phyloP scores from a whole-genome alignment of 1,140 invertebrate species.

The Theocolax elegans region DNA sequence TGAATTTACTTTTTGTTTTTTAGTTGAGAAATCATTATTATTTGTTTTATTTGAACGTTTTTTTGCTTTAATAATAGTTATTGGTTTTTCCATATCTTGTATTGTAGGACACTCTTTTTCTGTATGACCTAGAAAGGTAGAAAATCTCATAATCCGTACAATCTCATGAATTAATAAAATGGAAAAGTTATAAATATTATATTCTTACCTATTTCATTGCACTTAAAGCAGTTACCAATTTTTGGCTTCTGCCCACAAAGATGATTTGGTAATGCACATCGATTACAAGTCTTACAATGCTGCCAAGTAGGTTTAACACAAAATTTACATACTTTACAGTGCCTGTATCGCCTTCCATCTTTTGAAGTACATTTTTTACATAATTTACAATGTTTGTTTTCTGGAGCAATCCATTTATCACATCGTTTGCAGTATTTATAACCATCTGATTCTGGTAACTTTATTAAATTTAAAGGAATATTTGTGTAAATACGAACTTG shows the following conservation, averaged over 20 bases:
- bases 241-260: conserved; percentile 68
- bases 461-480: conserved; percentile 70
- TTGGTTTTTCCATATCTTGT: conserved; percentile 12
- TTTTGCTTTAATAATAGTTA: neutral
- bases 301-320: conserved; percentile 87
- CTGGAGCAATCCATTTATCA: conserved; percentile 74
- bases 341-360: conserved; percentile 81
- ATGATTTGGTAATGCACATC: conserved; percentile 75
- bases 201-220: conserved; percentile 48
- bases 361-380: conserved; percentile 83
- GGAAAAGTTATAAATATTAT: conserved; percentile 13
- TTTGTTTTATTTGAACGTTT: conserved; percentile 6
- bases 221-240: conserved; percentile 57
- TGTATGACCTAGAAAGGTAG: conserved; percentile 49
- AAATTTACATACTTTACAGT: conserved; percentile 79
- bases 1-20: conserved; percentile 35
- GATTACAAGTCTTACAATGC: conserved; percentile 79
- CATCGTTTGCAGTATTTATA: conserved; percentile 83
- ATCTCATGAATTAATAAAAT: conserved; percentile 9
- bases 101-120: conserved; percentile 41
- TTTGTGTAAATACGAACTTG: conserved; percentile 90
- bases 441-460: conserved; percentile 73
- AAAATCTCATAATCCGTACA: conserved; percentile 23
- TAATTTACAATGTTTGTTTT: conserved; percentile 81
- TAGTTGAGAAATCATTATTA: conserved; percentile 8